Evolutionary conservation across 2,113 vertebrate species (phyloP).

Genomic region (Oceanodroma tethys): DNA sequence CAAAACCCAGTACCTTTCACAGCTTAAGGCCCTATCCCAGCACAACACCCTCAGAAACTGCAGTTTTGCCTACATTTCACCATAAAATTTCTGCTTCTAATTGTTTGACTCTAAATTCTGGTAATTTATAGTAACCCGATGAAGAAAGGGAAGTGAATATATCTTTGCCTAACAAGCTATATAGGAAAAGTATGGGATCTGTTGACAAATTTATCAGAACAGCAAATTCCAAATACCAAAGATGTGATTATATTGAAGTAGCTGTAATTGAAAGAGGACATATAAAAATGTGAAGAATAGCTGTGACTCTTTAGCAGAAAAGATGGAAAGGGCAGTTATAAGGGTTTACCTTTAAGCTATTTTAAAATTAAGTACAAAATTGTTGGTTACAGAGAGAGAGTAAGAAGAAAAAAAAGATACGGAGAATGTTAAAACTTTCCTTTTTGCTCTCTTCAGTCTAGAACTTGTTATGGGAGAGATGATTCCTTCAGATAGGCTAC

Average conservation of each 20-base stretch:
- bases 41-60: background rate
- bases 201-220: background rate
- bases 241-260: background rate
- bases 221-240: background rate
- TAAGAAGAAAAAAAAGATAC: background rate
- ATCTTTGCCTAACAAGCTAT: background rate
- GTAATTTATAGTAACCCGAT: background rate
- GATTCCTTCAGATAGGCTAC: background rate
- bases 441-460: background rate
- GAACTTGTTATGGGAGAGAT: background rate
- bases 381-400: background rate
- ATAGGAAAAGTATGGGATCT: background rate
- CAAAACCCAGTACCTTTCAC: background rate
- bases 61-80: background rate
- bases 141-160: background rate
- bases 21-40: background rate
- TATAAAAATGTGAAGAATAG: background rate
- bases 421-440: background rate
- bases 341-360: background rate
- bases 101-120: background rate
- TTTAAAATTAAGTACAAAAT: background rate
- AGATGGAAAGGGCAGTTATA: background rate
- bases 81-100: background rate
- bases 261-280: background rate
- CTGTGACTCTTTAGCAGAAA: background rate